phyloP scores from a whole-genome alignment of 92 coral and sea anemone genomes.

The Scolanthus callimorphus region DNA sequence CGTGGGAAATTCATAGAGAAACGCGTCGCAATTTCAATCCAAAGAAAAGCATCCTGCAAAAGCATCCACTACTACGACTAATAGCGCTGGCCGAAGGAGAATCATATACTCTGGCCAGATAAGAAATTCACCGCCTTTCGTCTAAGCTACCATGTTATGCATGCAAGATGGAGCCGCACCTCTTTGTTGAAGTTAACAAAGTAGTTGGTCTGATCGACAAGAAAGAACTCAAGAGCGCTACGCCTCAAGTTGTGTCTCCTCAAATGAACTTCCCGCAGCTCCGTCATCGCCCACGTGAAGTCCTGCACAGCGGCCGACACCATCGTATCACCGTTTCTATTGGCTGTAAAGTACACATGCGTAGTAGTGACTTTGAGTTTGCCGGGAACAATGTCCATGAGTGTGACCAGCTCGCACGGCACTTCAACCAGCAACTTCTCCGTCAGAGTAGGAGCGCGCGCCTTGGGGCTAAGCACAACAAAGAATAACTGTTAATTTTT shows the following conservation, averaged over 20 bases:
- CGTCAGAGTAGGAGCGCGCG: constrained; percentile 22
- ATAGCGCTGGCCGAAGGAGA: too few species aligned
- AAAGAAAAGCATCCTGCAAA: too few species aligned
- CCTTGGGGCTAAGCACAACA: constrained; percentile 47
- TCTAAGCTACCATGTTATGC: too few species aligned
- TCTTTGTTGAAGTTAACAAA: constrained; percentile 87
- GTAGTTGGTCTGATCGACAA: constrained; percentile 94
- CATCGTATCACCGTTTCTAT: constrained; percentile 13
- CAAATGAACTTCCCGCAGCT: constrained; percentile 92
- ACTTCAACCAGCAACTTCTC: constrained; percentile 65
- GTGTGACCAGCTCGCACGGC: constrained; percentile 75
- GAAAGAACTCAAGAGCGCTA: constrained; percentile 92
- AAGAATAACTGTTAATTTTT: too few species aligned
- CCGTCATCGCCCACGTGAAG: constrained; percentile 80
- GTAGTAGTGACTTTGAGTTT: constrained; percentile 69
- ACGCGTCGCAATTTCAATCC: too few species aligned
- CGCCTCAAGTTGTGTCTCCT: constrained; percentile 86
- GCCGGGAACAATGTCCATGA: constrained; percentile 90
- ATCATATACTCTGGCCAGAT: too few species aligned
- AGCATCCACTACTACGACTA: too few species aligned
- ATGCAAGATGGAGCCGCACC: constrained; percentile 35
- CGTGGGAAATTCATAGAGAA: too few species aligned
- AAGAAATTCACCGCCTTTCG: too few species aligned
- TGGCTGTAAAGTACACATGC: constrained; percentile 81
- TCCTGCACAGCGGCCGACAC: constrained; percentile 70